Evolutionary conservation across 2,888 invertebrate species (phyloP).

Genomic region (Phlogophora meticulosa): DNA sequence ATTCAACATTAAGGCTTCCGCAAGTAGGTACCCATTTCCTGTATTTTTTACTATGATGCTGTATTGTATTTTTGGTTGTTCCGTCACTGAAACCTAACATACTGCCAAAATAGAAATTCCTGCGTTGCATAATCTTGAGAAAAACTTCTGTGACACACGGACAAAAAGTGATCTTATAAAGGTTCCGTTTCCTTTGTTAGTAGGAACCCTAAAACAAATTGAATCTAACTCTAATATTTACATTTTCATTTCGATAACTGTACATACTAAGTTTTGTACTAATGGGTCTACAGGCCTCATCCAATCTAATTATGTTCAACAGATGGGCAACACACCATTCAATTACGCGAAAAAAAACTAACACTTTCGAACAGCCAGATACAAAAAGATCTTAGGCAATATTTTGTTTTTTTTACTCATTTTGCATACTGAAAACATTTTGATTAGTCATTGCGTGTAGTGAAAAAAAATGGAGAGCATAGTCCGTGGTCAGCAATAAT

Average conservation of each 20-base stretch:
- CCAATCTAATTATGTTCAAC: neutral
- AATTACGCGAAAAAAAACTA: neutral
- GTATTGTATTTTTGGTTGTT: no score
- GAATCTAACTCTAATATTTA: neutral
- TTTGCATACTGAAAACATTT: slow-evolving; percentile 14
- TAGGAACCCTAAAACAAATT: neutral
- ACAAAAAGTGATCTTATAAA: no score
- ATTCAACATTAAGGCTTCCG: no score
- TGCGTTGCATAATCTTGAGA: no score
- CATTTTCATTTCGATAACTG: slow-evolving; percentile 8
- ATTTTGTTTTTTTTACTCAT: neutral
- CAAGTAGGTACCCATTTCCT: no score
- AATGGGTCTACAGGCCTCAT: neutral
- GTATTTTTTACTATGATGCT: no score
- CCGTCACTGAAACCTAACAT: no score
- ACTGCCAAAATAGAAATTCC: no score
- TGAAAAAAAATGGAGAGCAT: neutral
- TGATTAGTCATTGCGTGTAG: slow-evolving; percentile 22
- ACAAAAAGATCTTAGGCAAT: neutral
- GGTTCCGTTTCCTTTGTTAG: no score
- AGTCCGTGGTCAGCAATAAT: neutral
- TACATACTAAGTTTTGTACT: neutral
- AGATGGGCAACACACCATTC: neutral
- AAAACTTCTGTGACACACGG: no score
- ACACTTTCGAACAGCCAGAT: neutral